A percentile compares a stretch with the other conserved stretches of the same genome.
Evolutionary conservation across 1,140 invertebrate genomes (phyloP).

Genomic region (Acyrthosiphon pisum): DNA sequence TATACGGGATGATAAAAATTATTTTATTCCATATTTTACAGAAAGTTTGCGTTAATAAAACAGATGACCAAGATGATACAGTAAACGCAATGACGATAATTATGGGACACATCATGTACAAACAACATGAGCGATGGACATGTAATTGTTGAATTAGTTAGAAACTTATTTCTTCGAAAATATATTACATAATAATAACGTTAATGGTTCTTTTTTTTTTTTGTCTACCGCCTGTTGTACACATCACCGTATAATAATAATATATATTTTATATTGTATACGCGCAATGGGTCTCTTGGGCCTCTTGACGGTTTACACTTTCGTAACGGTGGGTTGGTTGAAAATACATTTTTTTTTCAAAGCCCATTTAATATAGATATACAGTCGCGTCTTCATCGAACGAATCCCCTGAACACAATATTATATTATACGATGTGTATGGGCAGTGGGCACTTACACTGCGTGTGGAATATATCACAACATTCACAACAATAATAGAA

Average conservation of each 20-base stretch:
- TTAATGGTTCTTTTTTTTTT: constrained; percentile 22
- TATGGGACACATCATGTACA: constrained; percentile 4
- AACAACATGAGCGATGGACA: not conserved
- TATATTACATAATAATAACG: constrained; percentile 12
- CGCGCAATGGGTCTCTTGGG: not conserved
- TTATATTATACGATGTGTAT: not conserved
- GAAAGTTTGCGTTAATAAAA: constrained; percentile 5
- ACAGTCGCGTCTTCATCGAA: not conserved
- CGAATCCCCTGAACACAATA: not conserved
- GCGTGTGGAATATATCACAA: not conserved
- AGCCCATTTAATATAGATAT: not conserved
- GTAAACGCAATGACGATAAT: not conserved
- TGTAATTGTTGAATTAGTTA: constrained; percentile 33
- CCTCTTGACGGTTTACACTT: not conserved
- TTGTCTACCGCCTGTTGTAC: not conserved
- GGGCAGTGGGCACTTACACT: not conserved
- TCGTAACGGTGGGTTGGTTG: not conserved
- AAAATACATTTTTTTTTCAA: not conserved
- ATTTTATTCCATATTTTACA: not conserved
- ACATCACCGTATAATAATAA: not conserved
- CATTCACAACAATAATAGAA: not conserved
- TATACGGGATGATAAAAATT: not conserved
- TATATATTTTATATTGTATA: not conserved
- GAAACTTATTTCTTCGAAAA: constrained; percentile 10
- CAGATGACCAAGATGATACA: constrained; percentile 7